Base-by-base conservation (phyloP, 2,113 vertebrate species). In the Coptodon bakossiorum region DNA sequence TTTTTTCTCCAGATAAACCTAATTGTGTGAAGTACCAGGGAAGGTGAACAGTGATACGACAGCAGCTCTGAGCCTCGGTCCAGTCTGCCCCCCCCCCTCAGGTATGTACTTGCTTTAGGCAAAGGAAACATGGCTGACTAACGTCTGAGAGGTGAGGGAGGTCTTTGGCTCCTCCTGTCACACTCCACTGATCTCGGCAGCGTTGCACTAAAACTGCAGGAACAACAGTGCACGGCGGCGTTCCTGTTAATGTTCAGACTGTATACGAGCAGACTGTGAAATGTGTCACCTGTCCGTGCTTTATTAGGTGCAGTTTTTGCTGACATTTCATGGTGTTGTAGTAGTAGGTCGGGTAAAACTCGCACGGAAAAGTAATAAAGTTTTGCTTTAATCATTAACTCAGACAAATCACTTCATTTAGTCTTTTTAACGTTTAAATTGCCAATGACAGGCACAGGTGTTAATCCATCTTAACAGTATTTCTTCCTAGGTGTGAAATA, bases 111-210 rank as follows among this genome's bases (percentile, higher is more conserved):
- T 86, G 76, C 27, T 34, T 9, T 61, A 34, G 76, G 22, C 34
- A 82, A 86, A 76, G 38, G 27, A 52, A 86, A 93, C 68, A 86
- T 92, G 89, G 89, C 38, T 27, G 29, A 13, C 53, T 76, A 14
- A 50, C 19, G 38, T 86, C 43, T 80, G 82, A 80, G 63, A 48
- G 38, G 12, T 50, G 50, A 5, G 31, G 34, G 38, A 73, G 89
- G 85, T 66, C 90, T 92, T 92, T 90, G 93, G 73, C 86, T 89
- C 43, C 6, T 87, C 14, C 76, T 82, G 38, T 43, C 50, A 14
- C 66, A 22, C 54, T 7, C 12, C 45, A 48, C 52, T 17, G 2
- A 78, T 34, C 11, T 34, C 24, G 12, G 31, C 50, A 50, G 61
- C 48, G 16, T 50, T 24, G 40, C 71, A 66, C 29, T 31, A 17